Percentiles rank a stretch among this genome's conserved stretches.
Evolutionary conservation across 2,113 vertebrate genomes (phyloP).

Genomic region (Phaetusa simplex): DNA sequence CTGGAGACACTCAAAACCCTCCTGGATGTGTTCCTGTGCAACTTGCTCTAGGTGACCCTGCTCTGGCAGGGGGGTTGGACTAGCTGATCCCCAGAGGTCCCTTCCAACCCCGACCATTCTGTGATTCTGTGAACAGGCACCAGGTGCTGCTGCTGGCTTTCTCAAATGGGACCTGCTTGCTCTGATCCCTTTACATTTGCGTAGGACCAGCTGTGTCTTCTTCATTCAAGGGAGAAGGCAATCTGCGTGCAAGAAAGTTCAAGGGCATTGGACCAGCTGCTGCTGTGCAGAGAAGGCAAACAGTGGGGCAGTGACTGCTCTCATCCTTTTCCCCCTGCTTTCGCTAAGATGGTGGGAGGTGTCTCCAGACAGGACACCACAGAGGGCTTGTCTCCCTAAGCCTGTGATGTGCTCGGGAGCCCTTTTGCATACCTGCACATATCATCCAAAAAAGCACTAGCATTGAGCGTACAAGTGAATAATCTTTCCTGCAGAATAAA

Average conservation of each 20-base stretch:
- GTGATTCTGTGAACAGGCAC: not conserved
- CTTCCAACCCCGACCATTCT: no score
- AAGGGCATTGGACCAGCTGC: not conserved
- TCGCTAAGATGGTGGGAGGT: not conserved
- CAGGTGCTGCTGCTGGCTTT: not conserved
- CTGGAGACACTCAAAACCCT: no score
- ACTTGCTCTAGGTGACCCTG: no score
- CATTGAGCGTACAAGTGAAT: not conserved
- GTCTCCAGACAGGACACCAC: not conserved
- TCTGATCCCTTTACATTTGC: fast-evolving
- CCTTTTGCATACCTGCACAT: not conserved
- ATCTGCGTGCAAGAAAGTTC: not conserved
- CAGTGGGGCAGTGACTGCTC: not conserved
- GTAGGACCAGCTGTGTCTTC: not conserved
- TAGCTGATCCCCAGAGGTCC: no score
- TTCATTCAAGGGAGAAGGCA: not conserved
- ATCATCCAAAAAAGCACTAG: not conserved
- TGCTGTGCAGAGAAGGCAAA: not conserved
- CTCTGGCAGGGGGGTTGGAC: no score
- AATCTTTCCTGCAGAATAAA: not conserved
- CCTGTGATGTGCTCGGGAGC: not conserved
- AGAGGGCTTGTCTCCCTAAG: not conserved
- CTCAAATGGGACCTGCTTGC: fast-evolving
- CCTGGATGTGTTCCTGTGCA: no score
- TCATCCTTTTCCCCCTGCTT: not conserved